Evolutionary conservation across 2,797 vertebrate genomes (phyloP).

Genomic region (Okamejei kenojei): DNA sequence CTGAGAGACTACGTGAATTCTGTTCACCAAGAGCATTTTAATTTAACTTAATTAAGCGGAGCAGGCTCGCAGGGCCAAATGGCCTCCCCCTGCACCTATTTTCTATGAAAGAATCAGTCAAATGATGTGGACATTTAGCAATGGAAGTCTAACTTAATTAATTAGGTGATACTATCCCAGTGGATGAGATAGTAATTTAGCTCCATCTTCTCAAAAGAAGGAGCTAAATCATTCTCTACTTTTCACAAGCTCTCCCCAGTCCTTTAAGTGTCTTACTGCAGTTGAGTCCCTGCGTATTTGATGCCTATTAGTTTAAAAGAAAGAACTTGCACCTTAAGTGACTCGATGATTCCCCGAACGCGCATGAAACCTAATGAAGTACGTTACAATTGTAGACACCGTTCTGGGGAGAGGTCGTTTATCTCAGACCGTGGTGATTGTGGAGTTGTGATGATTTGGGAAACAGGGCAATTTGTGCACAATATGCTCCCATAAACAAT

Average conservation of each 20-base stretch:
- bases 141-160: neutral
- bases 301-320: neutral
- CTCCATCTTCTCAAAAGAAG: neutral
- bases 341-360: neutral
- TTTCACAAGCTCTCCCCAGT: neutral
- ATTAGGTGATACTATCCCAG: neutral
- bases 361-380: neutral
- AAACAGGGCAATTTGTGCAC: neutral
- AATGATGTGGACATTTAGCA: neutral
- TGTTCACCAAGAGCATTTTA: conserved; percentile 14
- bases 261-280: neutral
- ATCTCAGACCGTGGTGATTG: too few species aligned
- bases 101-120: neutral
- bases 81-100: too few species aligned
- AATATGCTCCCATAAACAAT: neutral
- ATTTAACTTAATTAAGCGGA: neutral
- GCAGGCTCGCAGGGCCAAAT: too few species aligned
- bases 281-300: neutral
- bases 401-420: neutral
- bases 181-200: neutral
- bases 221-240: neutral
- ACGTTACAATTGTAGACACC: neutral
- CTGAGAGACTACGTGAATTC: neutral
- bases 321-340: neutral
- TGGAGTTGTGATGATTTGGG: neutral